Evolutionary conservation across 2,797 vertebrate species (phyloP).

Genomic region (Mormyrus proboscirostris): DNA sequence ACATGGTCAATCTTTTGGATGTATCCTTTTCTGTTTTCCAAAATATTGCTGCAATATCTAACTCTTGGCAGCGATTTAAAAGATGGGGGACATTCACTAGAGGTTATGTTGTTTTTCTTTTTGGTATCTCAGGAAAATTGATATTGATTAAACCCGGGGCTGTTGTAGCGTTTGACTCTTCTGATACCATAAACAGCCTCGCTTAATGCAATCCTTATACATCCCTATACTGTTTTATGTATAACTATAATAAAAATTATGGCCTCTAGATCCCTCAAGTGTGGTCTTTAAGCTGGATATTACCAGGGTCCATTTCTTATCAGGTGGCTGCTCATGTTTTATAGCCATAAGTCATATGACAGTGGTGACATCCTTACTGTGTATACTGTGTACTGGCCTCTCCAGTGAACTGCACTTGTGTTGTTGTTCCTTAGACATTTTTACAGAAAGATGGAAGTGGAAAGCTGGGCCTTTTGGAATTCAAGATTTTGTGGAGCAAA

Average conservation of each 20-base stretch:
- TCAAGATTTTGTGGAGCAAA: slow-evolving; percentile 68
- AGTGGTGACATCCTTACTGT: neutral
- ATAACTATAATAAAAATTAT: neutral
- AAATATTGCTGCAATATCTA: neutral
- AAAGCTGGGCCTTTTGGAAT: slow-evolving; percentile 78
- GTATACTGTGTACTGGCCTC: neutral
- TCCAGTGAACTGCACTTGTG: neutral
- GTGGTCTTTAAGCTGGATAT: neutral
- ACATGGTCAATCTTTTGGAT: slow-evolving; percentile 84
- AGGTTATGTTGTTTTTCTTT: neutral
- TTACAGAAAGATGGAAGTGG: slow-evolving; percentile 48
- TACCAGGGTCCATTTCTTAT: neutral
- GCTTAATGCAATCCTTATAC: neutral
- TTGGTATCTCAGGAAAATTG: neutral
- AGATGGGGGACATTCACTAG: neutral
- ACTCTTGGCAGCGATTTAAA: neutral
- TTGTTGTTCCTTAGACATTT: neutral
- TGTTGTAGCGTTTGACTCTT: neutral
- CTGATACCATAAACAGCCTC: neutral
- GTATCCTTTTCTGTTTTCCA: slow-evolving; percentile 65
- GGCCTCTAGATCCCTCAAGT: neutral
- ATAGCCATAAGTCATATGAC: neutral
- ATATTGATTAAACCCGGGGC: neutral
- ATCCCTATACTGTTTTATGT: neutral
- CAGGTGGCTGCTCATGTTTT: neutral